Evolutionary conservation across 2,113 vertebrate genomes (phyloP).

Genomic region (Taurulus bubalis): DNA sequence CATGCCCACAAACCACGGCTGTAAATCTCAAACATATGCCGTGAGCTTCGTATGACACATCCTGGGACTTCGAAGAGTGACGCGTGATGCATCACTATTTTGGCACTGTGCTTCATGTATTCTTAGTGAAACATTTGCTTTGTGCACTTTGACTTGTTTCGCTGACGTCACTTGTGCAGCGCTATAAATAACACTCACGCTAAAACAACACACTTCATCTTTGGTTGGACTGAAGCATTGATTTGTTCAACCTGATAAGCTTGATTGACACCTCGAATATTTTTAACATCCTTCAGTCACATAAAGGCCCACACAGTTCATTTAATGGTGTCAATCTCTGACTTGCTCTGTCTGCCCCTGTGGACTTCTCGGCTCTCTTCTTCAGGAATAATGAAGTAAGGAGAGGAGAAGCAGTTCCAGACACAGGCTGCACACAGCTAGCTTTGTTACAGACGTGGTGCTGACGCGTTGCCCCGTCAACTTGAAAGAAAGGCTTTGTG

Average conservation of each 20-base stretch:
- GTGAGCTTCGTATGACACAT: conserved; percentile 12
- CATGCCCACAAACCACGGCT: neutral
- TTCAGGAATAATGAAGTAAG: conserved; percentile 49
- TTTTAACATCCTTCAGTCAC: neutral
- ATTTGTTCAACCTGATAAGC: conserved; percentile 13
- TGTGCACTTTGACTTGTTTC: conserved; percentile 42
- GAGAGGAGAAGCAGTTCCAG: conserved; percentile 23
- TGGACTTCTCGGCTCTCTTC: conserved; percentile 23
- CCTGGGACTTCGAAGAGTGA: conserved; percentile 1
- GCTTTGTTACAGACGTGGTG: conserved; percentile 39
- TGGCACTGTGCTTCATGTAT: conserved; percentile 21
- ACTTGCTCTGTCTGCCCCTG: conserved; percentile 22
- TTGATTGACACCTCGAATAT: neutral
- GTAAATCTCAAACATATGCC: neutral
- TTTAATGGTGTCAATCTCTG: conserved; percentile 57
- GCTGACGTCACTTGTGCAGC: conserved; percentile 15
- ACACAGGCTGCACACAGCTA: conserved; percentile 31
- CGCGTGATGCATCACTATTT: conserved; percentile 37
- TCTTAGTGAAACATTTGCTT: conserved; percentile 50
- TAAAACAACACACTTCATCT: neutral
- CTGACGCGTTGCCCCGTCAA: conserved; percentile 29
- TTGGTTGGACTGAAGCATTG: neutral
- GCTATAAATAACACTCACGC: conserved; percentile 46
- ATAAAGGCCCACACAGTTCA: conserved; percentile 26
- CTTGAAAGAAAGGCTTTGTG: conserved; percentile 41